phyloP scores from a whole-genome alignment of 2,113 vertebrate genomes.

The Myodes glareolus region DNA sequence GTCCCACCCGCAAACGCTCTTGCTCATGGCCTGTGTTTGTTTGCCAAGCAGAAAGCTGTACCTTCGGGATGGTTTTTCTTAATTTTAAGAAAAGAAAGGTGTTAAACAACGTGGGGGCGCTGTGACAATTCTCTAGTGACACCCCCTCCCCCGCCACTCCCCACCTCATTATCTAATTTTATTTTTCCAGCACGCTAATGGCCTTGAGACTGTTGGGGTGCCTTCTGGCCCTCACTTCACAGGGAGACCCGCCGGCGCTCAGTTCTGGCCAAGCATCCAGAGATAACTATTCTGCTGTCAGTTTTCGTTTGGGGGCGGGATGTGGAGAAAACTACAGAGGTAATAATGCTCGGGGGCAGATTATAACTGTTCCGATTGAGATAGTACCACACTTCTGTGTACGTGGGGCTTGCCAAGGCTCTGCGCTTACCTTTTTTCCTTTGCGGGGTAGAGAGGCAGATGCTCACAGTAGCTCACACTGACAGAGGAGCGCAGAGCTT shows the following conservation, averaged over 20 bases:
- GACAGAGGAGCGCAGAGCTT: not conserved
- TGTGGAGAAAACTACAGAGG: not conserved
- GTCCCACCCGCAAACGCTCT: not conserved
- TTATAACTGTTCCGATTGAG: not conserved
- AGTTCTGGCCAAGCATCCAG: not conserved
- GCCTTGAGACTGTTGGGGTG: not conserved
- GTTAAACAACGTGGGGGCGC: not conserved
- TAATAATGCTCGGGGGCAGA: not conserved
- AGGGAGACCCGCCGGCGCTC: not conserved
- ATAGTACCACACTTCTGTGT: not conserved
- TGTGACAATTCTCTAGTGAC: not conserved
- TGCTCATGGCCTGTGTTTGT: not conserved
- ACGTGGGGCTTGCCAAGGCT: rapidly evolving
- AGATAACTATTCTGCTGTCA: not conserved
- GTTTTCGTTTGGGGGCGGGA: conserved; percentile 1
- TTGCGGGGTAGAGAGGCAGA: not conserved
- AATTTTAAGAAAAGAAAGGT: not conserved
- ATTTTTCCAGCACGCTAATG: not conserved
- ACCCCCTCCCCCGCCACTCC: no score
- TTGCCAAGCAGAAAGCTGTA: not conserved
- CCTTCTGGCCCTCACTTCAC: not conserved
- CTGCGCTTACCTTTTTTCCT: not conserved
- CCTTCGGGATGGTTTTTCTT: not conserved
- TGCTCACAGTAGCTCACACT: not conserved
- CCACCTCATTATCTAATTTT: not conserved